Percentiles rank a stretch among this genome's conserved stretches.
Evolutionary conservation across 2,113 vertebrate genomes (phyloP).

Genomic region (Pygoscelis adeliae): DNA sequence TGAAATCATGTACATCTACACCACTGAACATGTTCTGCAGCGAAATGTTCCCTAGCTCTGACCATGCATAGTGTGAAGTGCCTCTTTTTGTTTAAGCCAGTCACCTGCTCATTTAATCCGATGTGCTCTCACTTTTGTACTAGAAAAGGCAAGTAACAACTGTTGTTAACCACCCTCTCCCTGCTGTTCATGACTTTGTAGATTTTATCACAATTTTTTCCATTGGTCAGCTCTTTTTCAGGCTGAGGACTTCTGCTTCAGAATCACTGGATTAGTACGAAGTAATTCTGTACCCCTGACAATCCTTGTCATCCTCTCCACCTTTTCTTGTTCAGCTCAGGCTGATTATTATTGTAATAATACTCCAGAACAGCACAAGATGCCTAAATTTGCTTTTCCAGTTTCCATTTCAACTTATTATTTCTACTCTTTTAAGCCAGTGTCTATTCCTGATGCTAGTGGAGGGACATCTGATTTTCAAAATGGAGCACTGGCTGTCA

Average conservation of each 20-base stretch:
- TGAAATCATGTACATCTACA: neutral
- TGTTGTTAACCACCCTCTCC: neutral
- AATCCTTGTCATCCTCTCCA: neutral
- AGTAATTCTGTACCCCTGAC: neutral
- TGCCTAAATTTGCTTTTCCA: neutral
- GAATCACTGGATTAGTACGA: neutral
- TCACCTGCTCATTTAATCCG: neutral
- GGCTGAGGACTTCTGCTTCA: neutral
- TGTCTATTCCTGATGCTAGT: neutral
- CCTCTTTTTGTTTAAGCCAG: neutral
- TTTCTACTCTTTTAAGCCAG: neutral
- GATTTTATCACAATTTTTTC: neutral
- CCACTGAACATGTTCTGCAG: neutral
- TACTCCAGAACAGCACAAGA: neutral
- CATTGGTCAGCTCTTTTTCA: neutral
- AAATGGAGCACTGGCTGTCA: neutral
- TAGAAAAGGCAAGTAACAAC: neutral
- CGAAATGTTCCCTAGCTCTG: neutral
- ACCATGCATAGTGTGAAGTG: fast-evolving
- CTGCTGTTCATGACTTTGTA: neutral
- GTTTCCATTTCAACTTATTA: neutral
- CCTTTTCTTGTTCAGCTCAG: neutral
- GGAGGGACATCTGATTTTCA: neutral
- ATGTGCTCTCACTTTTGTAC: neutral
- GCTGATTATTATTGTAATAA: neutral